Evolutionary conservation across 1,140 invertebrate species (phyloP).

Genomic region (Homalodisca vitripennis): DNA sequence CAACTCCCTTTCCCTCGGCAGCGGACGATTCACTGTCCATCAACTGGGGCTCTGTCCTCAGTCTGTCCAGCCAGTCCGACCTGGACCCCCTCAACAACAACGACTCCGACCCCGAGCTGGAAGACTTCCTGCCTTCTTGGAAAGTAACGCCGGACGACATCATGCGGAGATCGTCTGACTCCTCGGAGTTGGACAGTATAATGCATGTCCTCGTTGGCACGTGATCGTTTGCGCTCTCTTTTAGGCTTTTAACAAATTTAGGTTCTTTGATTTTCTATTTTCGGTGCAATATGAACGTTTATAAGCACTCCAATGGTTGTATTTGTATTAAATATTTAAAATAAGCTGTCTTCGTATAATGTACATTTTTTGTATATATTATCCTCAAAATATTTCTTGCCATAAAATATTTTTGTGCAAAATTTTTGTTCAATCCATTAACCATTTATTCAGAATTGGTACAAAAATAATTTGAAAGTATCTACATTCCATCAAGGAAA

Average conservation of each 20-base stretch:
- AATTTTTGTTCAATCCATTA: too few species aligned
- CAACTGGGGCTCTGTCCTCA: constrained; percentile 88
- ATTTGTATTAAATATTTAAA: constrained; percentile 14
- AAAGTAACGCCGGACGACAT: constrained; percentile 67
- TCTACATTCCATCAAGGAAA: too few species aligned
- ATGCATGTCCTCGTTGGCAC: constrained; percentile 37
- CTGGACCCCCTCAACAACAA: constrained; percentile 80
- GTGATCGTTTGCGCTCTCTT: constrained; percentile 16
- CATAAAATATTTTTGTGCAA: constrained; percentile 18
- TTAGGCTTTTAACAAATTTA: constrained; percentile 12
- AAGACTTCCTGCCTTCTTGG: constrained; percentile 61
- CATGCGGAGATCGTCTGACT: constrained; percentile 47
- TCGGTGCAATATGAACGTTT: constrained; percentile 24
- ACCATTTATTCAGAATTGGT: too few species aligned
- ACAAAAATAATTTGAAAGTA: too few species aligned
- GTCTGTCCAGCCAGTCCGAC: constrained; percentile 78
- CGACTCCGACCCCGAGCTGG: constrained; percentile 43
- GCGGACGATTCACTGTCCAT: constrained; percentile 55
- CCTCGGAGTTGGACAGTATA: constrained; percentile 34
- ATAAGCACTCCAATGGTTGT: constrained; percentile 23
- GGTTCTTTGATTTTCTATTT: constrained; percentile 9
- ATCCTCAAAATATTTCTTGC: constrained; percentile 7
- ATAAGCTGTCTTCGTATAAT: constrained; percentile 8
- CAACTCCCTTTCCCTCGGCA: constrained; percentile 48
- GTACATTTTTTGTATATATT: constrained; percentile 16